These are phyloP conservation scores for Cryptocheilus praepositus DNA, from an alignment of 2,888 invertebrate genomes.

Conservation along the genomic window DNA sequence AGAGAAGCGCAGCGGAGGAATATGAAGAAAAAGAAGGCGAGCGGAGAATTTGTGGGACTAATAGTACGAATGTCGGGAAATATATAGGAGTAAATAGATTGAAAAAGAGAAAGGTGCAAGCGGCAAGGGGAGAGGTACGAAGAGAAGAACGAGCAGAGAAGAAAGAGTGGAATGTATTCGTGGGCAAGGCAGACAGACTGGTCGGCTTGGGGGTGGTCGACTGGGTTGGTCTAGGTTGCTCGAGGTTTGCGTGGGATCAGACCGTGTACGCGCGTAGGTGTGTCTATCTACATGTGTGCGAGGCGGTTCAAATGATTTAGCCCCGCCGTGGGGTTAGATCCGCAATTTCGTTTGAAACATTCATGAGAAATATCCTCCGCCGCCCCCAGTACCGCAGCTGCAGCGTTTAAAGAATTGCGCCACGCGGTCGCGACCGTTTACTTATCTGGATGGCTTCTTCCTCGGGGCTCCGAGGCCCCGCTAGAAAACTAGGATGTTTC, in stretches of 20 bases:
- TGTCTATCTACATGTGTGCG: too few relatives aligned
- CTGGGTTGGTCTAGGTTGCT: neutral
- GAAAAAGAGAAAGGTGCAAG: slow-evolving; percentile 22
- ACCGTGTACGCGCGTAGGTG: too few relatives aligned
- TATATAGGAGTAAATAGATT: slow-evolving; percentile 12
- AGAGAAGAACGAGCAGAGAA: slow-evolving; percentile 19
- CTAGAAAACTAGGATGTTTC: slow-evolving; percentile 53
- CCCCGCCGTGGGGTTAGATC: slow-evolving; percentile 71
- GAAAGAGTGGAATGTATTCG: slow-evolving; percentile 18
- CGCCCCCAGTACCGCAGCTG: slow-evolving; percentile 60
- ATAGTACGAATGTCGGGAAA: slow-evolving; percentile 25
- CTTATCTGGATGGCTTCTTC: slow-evolving; percentile 65
- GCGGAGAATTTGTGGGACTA: slow-evolving; percentile 29
- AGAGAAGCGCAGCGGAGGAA: slow-evolving; percentile 12
- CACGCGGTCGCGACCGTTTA: slow-evolving; percentile 65
- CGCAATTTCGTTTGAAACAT: slow-evolving; percentile 74
- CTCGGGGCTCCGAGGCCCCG: slow-evolving; percentile 41
- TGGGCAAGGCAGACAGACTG: too few relatives aligned
- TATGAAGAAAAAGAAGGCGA: slow-evolving; percentile 26
- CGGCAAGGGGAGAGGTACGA: neutral
- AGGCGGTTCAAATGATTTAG: slow-evolving; percentile 68
- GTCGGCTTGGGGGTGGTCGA: too few relatives aligned
- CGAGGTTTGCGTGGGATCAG: neutral
- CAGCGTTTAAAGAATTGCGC: slow-evolving; percentile 70
- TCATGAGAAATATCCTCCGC: slow-evolving; percentile 72